Percentiles rank a stretch among this genome's conserved stretches.
These are phyloP conservation scores for Phaedon cochleariae DNA, from an alignment of 2,888 invertebrate species.

Conservation along the genomic window DNA sequence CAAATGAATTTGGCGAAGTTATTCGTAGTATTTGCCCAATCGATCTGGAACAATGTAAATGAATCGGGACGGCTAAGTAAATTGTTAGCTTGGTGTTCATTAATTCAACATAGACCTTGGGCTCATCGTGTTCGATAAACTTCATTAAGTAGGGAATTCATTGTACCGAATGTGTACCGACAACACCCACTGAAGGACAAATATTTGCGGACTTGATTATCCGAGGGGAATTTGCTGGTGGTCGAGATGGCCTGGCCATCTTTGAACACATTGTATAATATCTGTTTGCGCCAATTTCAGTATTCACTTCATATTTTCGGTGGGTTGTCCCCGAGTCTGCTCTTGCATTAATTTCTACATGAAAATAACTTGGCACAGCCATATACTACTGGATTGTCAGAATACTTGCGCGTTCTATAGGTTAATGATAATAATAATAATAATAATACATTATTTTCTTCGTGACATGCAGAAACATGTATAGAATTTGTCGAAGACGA, in stretches of 20 bases:
- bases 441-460: too few species aligned
- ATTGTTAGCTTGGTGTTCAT: conserved; percentile 34
- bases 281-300: neutral
- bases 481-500: too few species aligned
- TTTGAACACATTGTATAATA: neutral
- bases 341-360: neutral
- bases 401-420: too few species aligned
- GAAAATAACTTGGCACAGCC: too few species aligned
- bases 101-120: conserved; percentile 36
- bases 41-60: conserved; percentile 32
- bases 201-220: conserved; percentile 40
- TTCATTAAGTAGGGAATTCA: conserved; percentile 37
- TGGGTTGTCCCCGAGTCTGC: neutral
- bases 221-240: neutral
- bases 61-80: conserved; percentile 31
- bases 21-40: conserved; percentile 32
- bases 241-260: neutral
- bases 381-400: too few species aligned
- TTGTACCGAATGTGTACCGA: conserved; percentile 36
- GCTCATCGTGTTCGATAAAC: conserved; percentile 36
- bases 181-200: conserved; percentile 36
- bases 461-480: too few species aligned
- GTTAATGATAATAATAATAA: too few species aligned
- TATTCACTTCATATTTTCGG: neutral
- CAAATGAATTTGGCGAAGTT: conserved; percentile 20